phyloP scores from a whole-genome alignment of 2,113 vertebrate genomes.

The Mesembrinibis cayennensis region DNA sequence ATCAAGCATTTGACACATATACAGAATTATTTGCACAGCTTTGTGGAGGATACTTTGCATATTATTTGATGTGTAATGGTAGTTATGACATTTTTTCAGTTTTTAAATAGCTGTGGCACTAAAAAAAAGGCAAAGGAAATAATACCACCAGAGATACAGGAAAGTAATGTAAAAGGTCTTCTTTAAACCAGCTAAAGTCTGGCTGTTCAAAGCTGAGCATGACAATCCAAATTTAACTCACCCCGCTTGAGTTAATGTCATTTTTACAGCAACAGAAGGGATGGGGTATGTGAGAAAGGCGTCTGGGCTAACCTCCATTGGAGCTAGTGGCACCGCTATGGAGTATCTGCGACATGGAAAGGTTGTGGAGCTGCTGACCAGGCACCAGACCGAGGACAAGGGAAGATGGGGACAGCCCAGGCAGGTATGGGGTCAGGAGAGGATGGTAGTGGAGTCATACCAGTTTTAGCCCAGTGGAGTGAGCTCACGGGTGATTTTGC shows the following conservation, averaged over 20 bases:
- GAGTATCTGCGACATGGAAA: background rate
- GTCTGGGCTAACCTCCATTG: background rate
- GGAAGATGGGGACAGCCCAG: background rate
- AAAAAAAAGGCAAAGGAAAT: background rate
- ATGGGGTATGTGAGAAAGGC: background rate
- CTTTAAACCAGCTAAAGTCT: background rate
- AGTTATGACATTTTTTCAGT: background rate
- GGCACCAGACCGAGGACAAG: fast-evolving
- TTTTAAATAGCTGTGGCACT: background rate
- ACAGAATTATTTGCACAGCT: background rate
- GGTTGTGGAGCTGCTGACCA: background rate
- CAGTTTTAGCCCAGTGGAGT: background rate
- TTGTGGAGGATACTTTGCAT: background rate
- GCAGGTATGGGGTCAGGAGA: fast-evolving
- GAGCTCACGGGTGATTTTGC: background rate
- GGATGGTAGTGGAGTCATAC: fast-evolving
- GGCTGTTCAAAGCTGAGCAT: background rate
- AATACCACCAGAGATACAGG: background rate
- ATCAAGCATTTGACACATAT: background rate
- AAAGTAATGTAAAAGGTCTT: background rate
- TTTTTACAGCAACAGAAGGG: background rate
- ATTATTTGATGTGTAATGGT: background rate
- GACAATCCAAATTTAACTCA: background rate
- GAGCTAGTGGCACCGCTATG: background rate
- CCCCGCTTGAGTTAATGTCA: background rate